Evolutionary conservation across 1,140 invertebrate genomes (phyloP).

Genomic region (Popillia japonica): DNA sequence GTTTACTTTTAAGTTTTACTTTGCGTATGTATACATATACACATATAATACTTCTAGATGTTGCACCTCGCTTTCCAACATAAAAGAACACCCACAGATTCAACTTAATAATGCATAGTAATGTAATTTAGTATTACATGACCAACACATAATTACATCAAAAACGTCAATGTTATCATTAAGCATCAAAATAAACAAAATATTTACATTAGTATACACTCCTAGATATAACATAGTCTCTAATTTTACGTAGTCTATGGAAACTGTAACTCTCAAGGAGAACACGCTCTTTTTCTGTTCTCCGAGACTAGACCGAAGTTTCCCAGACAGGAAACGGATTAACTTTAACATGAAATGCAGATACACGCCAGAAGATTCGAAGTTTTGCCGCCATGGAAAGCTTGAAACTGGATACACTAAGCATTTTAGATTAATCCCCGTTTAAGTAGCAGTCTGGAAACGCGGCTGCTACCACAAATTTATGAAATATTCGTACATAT

Average conservation of each 20-base stretch:
- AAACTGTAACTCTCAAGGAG: background rate
- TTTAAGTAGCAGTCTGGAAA: background rate
- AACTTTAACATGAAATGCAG: background rate
- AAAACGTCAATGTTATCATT: no score
- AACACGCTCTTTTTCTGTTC: background rate
- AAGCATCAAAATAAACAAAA: no score
- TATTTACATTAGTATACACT: no score
- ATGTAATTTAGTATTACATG: no score
- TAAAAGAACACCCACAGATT: no score
- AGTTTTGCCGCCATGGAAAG: background rate
- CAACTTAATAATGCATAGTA: no score
- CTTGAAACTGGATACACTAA: conserved; percentile 9
- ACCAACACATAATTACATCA: no score
- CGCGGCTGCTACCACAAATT: background rate
- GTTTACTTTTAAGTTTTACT: no score
- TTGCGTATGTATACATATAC: no score
- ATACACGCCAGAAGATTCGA: background rate
- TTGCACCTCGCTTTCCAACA: no score
- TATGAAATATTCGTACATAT: conserved; percentile 6
- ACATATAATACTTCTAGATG: no score
- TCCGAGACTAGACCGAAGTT: background rate
- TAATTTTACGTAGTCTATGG: background rate
- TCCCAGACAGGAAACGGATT: background rate
- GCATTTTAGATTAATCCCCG: background rate
- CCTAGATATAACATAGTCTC: no score